Base-by-base conservation (phyloP, 2,113 vertebrate genomes). In the Hippocampus zosterae region DNA sequence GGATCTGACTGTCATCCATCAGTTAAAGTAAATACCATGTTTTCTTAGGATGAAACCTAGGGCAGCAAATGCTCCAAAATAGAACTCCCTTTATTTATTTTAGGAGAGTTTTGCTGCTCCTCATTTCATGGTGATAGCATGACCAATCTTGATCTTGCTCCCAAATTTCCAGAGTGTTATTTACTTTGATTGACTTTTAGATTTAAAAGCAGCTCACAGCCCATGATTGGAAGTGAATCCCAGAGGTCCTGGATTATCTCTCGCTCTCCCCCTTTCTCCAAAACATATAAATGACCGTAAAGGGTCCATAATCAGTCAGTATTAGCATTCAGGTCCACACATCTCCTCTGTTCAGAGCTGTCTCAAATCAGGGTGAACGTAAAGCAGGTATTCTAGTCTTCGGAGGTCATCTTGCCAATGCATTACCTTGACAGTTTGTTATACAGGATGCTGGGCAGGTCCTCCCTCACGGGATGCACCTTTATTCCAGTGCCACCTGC, bases 341-440 rank as follows among this genome's bases (percentile, higher is more conserved):
- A 65, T 67, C 66, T 73, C 9, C 33, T 27, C 41, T 40, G 67
- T 25, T 5, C 48, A 78, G 67, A 69, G 70, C 33, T 3, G 69
- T 67, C 70, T 72, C 59, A 33, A 41, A 75, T 2, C 72, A 19
- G 71, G 61, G 70, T 70, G 40, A 50, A 74, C 71, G 75, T 73
- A 74, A 83, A 82, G 76, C 67, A 52, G n/a, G 21, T 57, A 69
- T 50, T 68, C 44, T 57, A 76, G 72, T 70, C 67, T 75, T 77
- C 67, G 27, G 57, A 56, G 76, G 79, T 9, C 41, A 66, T 69
- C 68, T 25, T 70, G 40, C 68, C 81, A 75, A 87, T 87, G 74
- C 61, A 74, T 85, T 82, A 84, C 29, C 53, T 69, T 86, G 85
- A 82, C 86, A 88, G 81, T 56, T 62, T 73, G 81, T 78, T 71